Evolutionary conservation across 2,888 invertebrate genomes (phyloP).

Genomic region (Apamea crenata): DNA sequence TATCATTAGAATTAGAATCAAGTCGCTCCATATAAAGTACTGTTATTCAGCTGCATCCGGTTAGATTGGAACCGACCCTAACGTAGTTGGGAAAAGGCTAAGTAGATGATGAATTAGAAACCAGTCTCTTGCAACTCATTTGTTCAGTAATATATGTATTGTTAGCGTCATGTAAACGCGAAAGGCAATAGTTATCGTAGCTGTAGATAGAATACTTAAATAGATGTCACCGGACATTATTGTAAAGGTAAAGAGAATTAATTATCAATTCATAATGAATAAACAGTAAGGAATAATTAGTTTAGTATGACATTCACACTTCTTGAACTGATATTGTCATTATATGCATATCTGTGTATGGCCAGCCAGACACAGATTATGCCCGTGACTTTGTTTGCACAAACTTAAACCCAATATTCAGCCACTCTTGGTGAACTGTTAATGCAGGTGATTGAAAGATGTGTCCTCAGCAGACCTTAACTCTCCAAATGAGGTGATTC

Average conservation of each 20-base stretch:
- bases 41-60: too few relatives aligned
- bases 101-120: background rate
- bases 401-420: background rate
- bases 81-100: too few relatives aligned
- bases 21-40: too few relatives aligned
- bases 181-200: background rate
- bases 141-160: slow-evolving; percentile 1
- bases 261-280: slow-evolving; percentile 15
- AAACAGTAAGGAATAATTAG: slow-evolving; percentile 1
- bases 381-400: background rate
- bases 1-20: background rate
- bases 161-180: background rate
- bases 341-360: background rate
- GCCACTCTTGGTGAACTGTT: background rate
- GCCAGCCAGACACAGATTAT: background rate
- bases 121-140: background rate
- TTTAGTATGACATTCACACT: slow-evolving; percentile 6
- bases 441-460: background rate
- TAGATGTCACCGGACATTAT: background rate
- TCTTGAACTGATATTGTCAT: background rate
- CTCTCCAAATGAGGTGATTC: background rate
- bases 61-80: too few relatives aligned
- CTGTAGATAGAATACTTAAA: slow-evolving; percentile 3
- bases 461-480: background rate
- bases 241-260: slow-evolving; percentile 1